These are phyloP conservation scores for Aphidius colemani DNA, from an alignment of 2,888 invertebrate species.

Conservation along the genomic window DNA sequence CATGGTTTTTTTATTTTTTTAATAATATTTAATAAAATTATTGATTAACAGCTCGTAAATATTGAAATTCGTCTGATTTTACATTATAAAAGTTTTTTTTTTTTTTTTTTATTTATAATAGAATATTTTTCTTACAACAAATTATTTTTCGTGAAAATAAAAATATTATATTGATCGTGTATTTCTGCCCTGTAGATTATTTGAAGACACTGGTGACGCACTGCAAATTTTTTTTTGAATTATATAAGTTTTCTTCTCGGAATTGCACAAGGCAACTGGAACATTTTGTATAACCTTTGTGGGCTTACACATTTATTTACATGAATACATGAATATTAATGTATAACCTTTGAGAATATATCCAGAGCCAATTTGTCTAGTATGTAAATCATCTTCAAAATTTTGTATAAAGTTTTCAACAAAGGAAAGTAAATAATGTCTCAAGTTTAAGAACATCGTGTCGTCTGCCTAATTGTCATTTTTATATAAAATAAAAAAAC, in stretches of 20 bases:
- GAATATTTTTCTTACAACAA: too few species aligned
- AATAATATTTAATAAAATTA: too few species aligned
- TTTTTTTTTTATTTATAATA: too few species aligned
- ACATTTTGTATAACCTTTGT: conserved; percentile 4
- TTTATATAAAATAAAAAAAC: neutral
- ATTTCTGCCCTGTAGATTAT: neutral
- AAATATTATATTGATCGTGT: conserved; percentile 14
- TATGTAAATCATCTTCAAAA: conserved; percentile 24
- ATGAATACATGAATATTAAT: conserved; percentile 17
- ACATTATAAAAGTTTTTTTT: too few species aligned
- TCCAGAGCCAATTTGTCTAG: conserved; percentile 10
- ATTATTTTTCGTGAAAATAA: conserved; percentile 6
- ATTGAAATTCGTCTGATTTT: too few species aligned
- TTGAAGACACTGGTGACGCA: conserved; percentile 40
- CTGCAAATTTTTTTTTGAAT: conserved; percentile 36
- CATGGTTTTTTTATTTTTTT: conserved; percentile 3
- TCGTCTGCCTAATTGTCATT: conserved; percentile 17
- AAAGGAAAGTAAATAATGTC: conserved; percentile 9
- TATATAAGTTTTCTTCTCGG: conserved; percentile 39
- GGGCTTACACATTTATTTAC: neutral
- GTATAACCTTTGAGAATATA: conserved; percentile 1
- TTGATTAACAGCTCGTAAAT: too few species aligned
- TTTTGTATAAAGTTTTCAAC: neutral
- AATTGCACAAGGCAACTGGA: conserved; percentile 3
- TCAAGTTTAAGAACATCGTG: conserved; percentile 24